These are phyloP conservation scores for Pan troglodytes DNA, from an alignment of 2,113 vertebrate genomes.

Conservation along the genomic window NHGRI_mPanTro3-v2.1_pri NC_086015.1:160352001-160352500, in stretches of 20 bases:
- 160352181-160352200: slow-evolving; percentile 99
- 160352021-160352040: slow-evolving; percentile 85
- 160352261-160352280: slow-evolving; percentile 99
- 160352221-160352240: slow-evolving; percentile 99
- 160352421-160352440: slow-evolving; percentile 83
- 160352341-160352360: slow-evolving; percentile 93
- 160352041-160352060: slow-evolving; percentile 84
- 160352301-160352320: slow-evolving; percentile 96
- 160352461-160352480: slow-evolving; percentile 92
- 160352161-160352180: slow-evolving; percentile 99
- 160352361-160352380: slow-evolving; percentile 78
- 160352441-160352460: slow-evolving; percentile 84
- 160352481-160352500: slow-evolving; percentile 82
- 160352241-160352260: slow-evolving; percentile 99
- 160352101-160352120: slow-evolving; percentile 97
- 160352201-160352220: slow-evolving; percentile 99
- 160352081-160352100: slow-evolving; percentile 99
- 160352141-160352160: slow-evolving; percentile 99
- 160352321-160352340: slow-evolving; percentile 86
- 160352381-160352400: slow-evolving; percentile 42
- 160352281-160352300: slow-evolving; percentile 99
- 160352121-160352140: slow-evolving; percentile 97
- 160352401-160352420: slow-evolving; percentile 62
- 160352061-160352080: slow-evolving; percentile 94
- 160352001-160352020: slow-evolving; percentile 79